Conservation (phyloP, 2,888 invertebrate genomes). For the Acrobasis suavella region DNA sequence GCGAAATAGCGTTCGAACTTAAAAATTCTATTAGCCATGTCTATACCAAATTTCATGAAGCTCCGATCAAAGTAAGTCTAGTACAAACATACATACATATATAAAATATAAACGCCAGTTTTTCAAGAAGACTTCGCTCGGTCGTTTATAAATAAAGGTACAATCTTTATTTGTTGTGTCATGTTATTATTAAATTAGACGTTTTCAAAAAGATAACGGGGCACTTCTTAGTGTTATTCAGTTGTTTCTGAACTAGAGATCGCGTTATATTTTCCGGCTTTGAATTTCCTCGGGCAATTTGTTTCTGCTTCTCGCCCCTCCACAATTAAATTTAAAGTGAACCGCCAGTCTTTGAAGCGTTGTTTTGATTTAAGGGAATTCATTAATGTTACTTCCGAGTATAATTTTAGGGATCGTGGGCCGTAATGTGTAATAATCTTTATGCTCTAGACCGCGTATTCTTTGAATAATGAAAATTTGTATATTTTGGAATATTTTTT, state of each 20-base stretch:
- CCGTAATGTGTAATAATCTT: conserved; percentile 54
- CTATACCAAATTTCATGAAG: no score
- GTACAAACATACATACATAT: no score
- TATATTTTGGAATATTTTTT: neutral
- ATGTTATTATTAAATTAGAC: neutral
- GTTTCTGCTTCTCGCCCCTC: conserved; percentile 56
- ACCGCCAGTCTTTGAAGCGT: conserved; percentile 57
- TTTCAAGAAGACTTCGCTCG: no score
- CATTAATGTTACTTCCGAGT: conserved; percentile 62
- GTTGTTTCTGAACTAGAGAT: conserved; percentile 35
- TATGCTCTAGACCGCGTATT: conserved; percentile 33
- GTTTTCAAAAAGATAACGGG: conserved; percentile 28
- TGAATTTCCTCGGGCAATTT: conserved; percentile 59
- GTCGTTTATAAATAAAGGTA: no score
- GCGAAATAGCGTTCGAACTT: conserved; percentile 8
- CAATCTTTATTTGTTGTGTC: no score
- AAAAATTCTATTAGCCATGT: conserved; percentile 13
- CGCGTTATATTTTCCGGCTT: conserved; percentile 41
- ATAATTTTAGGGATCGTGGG: conserved; percentile 46
- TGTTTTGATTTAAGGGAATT: conserved; percentile 75
- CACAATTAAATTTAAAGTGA: conserved; percentile 70
- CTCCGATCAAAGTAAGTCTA: no score
- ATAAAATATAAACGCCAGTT: no score
- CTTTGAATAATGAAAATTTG: neutral
- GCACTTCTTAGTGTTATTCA: conserved; percentile 31